Base-by-base conservation (phyloP, 2,888 invertebrate genomes). In the Microplitis deprimator region DNA sequence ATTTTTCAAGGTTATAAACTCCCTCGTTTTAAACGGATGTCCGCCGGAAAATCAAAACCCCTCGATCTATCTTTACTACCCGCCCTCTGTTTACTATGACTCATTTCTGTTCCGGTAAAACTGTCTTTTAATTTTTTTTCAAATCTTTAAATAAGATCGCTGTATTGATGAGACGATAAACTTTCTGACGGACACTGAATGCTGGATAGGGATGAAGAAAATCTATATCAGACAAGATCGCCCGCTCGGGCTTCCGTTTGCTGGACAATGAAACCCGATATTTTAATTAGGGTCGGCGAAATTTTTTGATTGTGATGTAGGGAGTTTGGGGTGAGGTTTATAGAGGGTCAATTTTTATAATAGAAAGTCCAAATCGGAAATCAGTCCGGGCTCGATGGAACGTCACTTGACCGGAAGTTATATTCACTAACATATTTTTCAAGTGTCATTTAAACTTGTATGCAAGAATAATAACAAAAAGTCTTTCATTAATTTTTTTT, bases 261-360 rank as follows among this genome's bases (percentile, higher is more conserved):
- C 76, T 81, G 85, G 83, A 89, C 87, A 88, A 89, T 89, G 87
- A 89, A 87, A 89, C 89, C 89, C 89, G 87, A 89, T 89, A 89
- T 89, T 89, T 89, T 89, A 89, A 89, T 89, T 89, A 89, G 89
- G 50, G 13, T 13, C 29, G 4, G 3, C 4, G 29, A 4, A 20
- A 29, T 29, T 29, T 29, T 29, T 29, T 29, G 29, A 29, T 29
- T 29, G 29, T 29, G 29, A 29, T 29, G 3, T 29, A 4, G 29
- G 29, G 4, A 29, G 29, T 29, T 29, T 4, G 29, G 29, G 29
- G 29, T 29, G 29, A 29, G 4, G 29, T 1, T 29, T 29, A 50
- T 1, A 50, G 50, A 50, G 10, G 3, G 8, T 50, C 50, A 29
- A 29, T 29, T 29, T 29, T 29, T 29, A 29, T 29, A 29, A 29